Conservation (phyloP, 2,888 invertebrate species). For the Torymus aiolomorphi region DNA sequence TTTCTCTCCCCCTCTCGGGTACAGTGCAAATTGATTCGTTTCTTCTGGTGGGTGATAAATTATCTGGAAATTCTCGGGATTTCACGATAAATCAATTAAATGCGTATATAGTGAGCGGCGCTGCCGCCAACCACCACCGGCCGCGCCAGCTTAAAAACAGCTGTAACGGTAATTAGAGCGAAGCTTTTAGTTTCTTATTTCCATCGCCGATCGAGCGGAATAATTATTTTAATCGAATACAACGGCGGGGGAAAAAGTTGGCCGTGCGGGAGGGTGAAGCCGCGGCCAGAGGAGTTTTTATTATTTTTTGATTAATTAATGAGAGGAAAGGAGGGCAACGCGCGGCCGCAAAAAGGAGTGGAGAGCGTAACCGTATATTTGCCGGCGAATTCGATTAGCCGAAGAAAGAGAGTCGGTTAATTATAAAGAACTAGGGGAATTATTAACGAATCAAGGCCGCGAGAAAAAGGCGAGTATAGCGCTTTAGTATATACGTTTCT, state of each 20-base stretch:
- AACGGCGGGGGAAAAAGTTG: not conserved
- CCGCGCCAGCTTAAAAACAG: constrained; percentile 1
- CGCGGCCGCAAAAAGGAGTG: not conserved
- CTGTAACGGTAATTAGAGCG: constrained; percentile 42
- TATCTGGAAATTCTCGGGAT: constrained; percentile 28
- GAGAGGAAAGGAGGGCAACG: not conserved
- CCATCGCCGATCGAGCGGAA: constrained; percentile 4
- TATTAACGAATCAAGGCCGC: too few relatives aligned
- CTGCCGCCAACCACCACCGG: too few relatives aligned
- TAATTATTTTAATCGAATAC: constrained; percentile 24
- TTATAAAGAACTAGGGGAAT: not conserved
- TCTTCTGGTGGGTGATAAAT: constrained; percentile 38
- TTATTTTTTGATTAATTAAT: constrained; percentile 37
- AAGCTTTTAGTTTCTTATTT: constrained; percentile 36
- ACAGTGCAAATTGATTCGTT: constrained; percentile 35
- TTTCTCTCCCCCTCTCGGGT: not conserved
- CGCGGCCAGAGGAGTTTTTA: constrained; percentile 19
- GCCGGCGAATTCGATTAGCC: constrained; percentile 8
- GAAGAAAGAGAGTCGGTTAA: not conserved
- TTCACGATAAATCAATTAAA: constrained; percentile 39
- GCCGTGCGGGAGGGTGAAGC: not conserved
- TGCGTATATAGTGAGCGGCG: constrained; percentile 22
- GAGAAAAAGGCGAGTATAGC: too few relatives aligned
- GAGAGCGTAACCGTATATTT: not conserved
- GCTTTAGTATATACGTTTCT: too few relatives aligned